phyloP scores from a whole-genome alignment of 2,888 invertebrate genomes.

The Agrilus biguttatus region DNA sequence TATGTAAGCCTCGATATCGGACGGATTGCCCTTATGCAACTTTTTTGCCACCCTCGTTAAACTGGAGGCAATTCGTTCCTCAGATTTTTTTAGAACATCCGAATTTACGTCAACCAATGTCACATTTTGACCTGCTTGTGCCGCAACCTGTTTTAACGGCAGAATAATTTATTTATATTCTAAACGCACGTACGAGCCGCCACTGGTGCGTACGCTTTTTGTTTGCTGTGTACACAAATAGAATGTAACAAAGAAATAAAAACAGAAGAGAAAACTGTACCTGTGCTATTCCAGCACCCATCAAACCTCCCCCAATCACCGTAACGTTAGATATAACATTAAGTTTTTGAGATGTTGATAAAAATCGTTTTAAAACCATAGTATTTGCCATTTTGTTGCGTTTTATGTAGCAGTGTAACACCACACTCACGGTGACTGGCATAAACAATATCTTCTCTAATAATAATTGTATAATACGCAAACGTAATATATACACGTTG shows the following conservation, averaged over 20 bases:
- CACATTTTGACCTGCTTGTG: constrained; percentile 70
- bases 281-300: constrained; percentile 87
- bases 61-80: constrained; percentile 52
- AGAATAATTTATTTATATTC: background rate
- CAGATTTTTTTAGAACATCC: constrained; percentile 57
- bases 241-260: too few relatives aligned
- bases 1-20: constrained; percentile 53
- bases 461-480: background rate
- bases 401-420: too few relatives aligned
- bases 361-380: constrained; percentile 20
- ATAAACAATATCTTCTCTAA: background rate
- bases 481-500: background rate
- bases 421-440: too few relatives aligned
- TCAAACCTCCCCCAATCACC: constrained; percentile 72
- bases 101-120: constrained; percentile 65
- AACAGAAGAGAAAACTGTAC: constrained; percentile 31
- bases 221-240: too few relatives aligned
- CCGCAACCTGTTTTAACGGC: constrained; percentile 51
- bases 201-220: too few relatives aligned
- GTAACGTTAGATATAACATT: constrained; percentile 59
- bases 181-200: too few relatives aligned
- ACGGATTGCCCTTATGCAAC: constrained; percentile 49
- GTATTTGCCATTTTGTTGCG: too few relatives aligned
- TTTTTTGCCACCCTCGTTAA: constrained; percentile 69
- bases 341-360: constrained; percentile 24